phyloP scores from a whole-genome alignment of 2,113 vertebrate genomes.

The Oreochromis aureus region DNA sequence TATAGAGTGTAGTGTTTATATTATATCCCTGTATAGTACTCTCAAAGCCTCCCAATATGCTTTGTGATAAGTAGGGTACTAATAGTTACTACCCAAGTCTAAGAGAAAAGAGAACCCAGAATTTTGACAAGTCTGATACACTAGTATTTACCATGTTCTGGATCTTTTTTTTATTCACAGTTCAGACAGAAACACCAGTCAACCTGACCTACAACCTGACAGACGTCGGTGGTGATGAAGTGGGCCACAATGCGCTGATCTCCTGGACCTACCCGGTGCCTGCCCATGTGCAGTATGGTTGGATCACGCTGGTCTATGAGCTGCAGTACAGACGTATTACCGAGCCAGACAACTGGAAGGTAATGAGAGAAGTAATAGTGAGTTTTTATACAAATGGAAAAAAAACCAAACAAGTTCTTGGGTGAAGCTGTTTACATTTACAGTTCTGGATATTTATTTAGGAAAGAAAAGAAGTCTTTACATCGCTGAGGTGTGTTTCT shows the following conservation, averaged over 20 bases:
- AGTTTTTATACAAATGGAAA: neutral
- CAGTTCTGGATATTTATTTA: neutral
- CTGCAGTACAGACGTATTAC: slow-evolving; percentile 61
- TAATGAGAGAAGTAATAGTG: neutral
- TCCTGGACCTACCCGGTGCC: slow-evolving; percentile 70
- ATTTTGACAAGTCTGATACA: neutral
- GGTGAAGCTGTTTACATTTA: neutral
- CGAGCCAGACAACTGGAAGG: slow-evolving; percentile 64
- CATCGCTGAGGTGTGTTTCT: neutral
- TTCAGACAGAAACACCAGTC: slow-evolving; percentile 69
- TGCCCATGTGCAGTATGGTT: slow-evolving; percentile 59
- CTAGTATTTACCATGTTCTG: neutral
- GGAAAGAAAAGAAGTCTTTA: neutral
- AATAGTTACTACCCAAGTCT: neutral
- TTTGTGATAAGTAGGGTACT: neutral
- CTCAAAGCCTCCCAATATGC: neutral
- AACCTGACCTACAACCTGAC: slow-evolving; percentile 60
- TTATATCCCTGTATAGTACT: neutral
- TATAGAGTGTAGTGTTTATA: neutral
- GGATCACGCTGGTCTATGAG: slow-evolving; percentile 75
- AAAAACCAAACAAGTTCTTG: neutral
- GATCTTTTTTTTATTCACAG: slow-evolving; percentile 18
- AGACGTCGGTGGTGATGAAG: slow-evolving; percentile 46
- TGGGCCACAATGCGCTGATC: slow-evolving; percentile 39
- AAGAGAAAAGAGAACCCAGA: neutral